Base-by-base conservation (phyloP, 2,113 vertebrate genomes). In the Sorex fumeus region DNA sequence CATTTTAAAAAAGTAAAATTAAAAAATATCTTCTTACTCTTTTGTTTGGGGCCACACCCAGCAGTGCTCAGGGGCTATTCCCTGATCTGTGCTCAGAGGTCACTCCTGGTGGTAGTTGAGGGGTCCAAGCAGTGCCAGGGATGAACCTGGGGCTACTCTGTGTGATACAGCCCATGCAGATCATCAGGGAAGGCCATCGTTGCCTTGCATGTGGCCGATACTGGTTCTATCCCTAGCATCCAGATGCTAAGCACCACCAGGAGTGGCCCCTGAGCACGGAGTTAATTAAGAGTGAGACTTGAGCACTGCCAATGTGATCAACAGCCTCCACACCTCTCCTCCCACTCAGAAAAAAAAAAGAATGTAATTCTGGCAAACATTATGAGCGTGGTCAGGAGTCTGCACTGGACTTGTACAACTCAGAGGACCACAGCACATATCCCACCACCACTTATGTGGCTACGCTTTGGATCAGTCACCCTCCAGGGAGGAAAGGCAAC, bases 381-480 rank as follows among this genome's bases (percentile, higher is more conserved):
- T 34, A 57, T 62, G 5, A 69, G 25, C 3, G 19, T 76, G 15
- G 32, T 40, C 34, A 93, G 28, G 28, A 70, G 28, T 50, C 66
- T 32, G 80, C 8, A 50, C 32, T 30, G 75, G 19, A 19, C 32
- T 75, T 82, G 21, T 50, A 30, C 50, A 86, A 79, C 71, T 75
- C 47, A 72, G 67, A 72, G 66, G 81, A 76, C 60, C 12, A 28
- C 0, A 1, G 91, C 43, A 8, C 79, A 92, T 15, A 70, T 50
- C 66, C 50, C 76, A 76, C 85, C 82, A 76, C 71, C 90, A 91
- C 66, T 70, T 28, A 67, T 57, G 27, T 78, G 75, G 85, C 71
- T 93, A 84, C 64, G 72, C 67, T 90, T 91, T 75, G 45, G 90
- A 67, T 13, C 13, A 71, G 70, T 75, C 70, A 82, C 80, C 86